Evolutionary conservation across 2,888 invertebrate genomes (phyloP), one percentile per base, ranked within the genome.

Genomic region (Desoria tigrina): DNA sequence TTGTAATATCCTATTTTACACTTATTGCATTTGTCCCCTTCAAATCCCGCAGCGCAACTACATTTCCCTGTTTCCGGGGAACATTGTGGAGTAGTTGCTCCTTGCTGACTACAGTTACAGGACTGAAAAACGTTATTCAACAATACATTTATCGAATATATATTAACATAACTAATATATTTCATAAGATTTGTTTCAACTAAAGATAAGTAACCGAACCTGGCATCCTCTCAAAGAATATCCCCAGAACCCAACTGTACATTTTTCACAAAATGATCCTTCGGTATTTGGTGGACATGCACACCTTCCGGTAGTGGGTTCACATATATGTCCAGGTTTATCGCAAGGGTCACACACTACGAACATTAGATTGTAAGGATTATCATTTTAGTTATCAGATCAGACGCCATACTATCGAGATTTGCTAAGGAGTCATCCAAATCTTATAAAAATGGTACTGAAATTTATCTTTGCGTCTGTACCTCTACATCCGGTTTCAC

Each of bases 1-100:
- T 93, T 93, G 83, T 89, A 94, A 82, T 89, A 91, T 0, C 96
- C 97, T 6, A 84, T 83, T 1, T 88, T 86, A 79, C 99, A 99
- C 45, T 83, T 81, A 76, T 90, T 87, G 81, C 99, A 99, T 69
- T 86, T 85, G 1, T 85, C 83, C 0, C 91, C 91, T 16, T 84
- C 82, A 82, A 87, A 92, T 1, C 92, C 92, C 24, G 84, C 81
- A 4, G 87, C 85, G 78, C 92, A 93, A 42, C 82, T 82, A 78
- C 96, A 96, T 75, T 88, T 85, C 0, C 94, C 94, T 11, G 81
- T 82, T 60, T 80, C 81, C 21, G 83, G 79, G 75, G 88, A 85
- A 79, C 90, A 91, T 77, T 87, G 86, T 27, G 84, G 80, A 81
- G 87, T 83, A 79, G 87, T 77, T 70, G 88, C 83, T 79, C 96